Evolutionary conservation across 1,140 invertebrate species (phyloP).

Genomic region (Plutomurus gul): DNA sequence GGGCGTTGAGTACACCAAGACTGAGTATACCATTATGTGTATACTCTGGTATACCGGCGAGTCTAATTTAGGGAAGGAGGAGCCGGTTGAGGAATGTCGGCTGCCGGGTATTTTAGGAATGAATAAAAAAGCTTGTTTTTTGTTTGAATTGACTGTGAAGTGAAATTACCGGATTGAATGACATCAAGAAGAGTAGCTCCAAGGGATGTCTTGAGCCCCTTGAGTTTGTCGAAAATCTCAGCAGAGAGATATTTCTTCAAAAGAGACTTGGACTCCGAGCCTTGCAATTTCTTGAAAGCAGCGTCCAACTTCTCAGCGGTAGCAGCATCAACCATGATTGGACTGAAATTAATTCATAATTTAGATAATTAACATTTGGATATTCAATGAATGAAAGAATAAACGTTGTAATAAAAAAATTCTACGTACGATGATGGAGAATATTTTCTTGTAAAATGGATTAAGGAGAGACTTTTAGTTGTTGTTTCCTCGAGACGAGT

Average conservation of each 20-base stretch:
- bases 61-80: background rate
- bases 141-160: too few species aligned
- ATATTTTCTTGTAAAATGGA: background rate
- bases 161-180: constrained; percentile 78
- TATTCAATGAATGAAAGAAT: too few species aligned
- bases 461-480: background rate
- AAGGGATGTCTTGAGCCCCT: constrained; percentile 88
- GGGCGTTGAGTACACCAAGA: too few species aligned
- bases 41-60: background rate
- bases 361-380: too few species aligned
- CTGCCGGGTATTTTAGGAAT: too few species aligned
- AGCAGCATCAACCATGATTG: constrained; percentile 83
- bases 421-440: background rate
- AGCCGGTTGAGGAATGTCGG: too few species aligned
- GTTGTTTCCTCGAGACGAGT: background rate
- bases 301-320: constrained; percentile 86
- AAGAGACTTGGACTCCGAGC: constrained; percentile 83
- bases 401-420: too few species aligned
- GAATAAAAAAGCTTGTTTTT: background rate
- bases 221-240: constrained; percentile 83
- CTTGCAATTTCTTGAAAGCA: constrained; percentile 83
- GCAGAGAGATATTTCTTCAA: constrained; percentile 74
- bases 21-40: background rate
- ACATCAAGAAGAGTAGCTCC: constrained; percentile 87
- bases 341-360: background rate